A percentile compares a stretch with the other conserved stretches of the same genome.
These are phyloP conservation scores for Macrostomum cliftonense DNA, from an alignment of 2,888 invertebrate species.

Conservation along the genomic window DNA sequence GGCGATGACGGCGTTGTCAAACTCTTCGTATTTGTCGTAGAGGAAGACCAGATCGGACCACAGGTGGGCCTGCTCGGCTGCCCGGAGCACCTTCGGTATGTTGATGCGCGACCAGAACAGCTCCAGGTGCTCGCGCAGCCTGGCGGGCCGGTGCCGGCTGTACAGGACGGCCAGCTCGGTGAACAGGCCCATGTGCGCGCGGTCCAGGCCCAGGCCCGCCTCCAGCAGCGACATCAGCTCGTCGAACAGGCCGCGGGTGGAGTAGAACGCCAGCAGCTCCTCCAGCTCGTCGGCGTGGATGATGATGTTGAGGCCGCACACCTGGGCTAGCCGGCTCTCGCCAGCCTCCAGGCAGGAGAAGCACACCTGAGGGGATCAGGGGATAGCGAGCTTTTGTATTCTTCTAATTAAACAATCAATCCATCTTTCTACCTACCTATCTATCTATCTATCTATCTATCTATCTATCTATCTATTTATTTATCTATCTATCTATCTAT, in stretches of 20 bases:
- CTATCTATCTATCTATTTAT: too few species aligned
- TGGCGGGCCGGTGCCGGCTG: slow-evolving; percentile 92
- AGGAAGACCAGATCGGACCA: slow-evolving; percentile 98
- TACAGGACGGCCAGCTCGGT: slow-evolving; percentile 96
- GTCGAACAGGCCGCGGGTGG: slow-evolving; percentile 82
- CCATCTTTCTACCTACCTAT: too few species aligned
- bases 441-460: too few species aligned
- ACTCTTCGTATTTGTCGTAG: slow-evolving; percentile 98
- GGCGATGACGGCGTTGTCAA: slow-evolving; percentile 91
- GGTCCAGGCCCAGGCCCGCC: slow-evolving; percentile 76
- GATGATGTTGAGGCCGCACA: slow-evolving; percentile 98
- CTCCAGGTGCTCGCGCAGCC: slow-evolving; percentile 96
- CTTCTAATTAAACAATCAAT: too few species aligned
- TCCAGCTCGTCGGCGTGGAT: slow-evolving; percentile 98
- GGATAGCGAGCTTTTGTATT: too few species aligned
- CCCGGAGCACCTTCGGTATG: slow-evolving; percentile 92
- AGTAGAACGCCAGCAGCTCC: slow-evolving; percentile 95
- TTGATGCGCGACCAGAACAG: slow-evolving; percentile 98
- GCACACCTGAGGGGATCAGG: slow-evolving; percentile 45
- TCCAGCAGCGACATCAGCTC: slow-evolving; percentile 83
- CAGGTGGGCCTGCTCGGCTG: slow-evolving; percentile 94
- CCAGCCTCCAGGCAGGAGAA: slow-evolving; percentile 97
- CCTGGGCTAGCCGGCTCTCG: slow-evolving; percentile 96
- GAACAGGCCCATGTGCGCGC: slow-evolving; percentile 99
- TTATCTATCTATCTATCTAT: too few species aligned